These are phyloP conservation scores for Limnephilus rhombicus DNA, from an alignment of 2,888 invertebrate species.

Conservation along the genomic window DNA sequence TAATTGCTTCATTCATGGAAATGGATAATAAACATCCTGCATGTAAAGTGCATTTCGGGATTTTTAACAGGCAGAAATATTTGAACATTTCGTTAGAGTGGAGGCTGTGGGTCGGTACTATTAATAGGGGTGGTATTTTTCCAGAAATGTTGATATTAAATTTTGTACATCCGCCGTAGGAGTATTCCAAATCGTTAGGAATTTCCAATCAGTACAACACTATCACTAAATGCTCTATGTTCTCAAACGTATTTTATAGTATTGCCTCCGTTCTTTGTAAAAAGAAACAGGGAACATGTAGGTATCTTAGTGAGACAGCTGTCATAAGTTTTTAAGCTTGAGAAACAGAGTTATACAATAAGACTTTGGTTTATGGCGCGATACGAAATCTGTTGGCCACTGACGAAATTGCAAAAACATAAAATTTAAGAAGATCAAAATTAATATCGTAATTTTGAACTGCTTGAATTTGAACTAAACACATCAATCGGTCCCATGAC, in stretches of 20 bases:
- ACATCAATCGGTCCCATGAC: too few species aligned
- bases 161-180: neutral
- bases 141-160: conserved; percentile 19
- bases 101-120: neutral
- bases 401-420: too few species aligned
- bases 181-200: neutral
- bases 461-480: too few species aligned
- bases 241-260: neutral
- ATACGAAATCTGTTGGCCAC: too few species aligned
- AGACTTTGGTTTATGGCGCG: too few species aligned
- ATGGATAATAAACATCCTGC: neutral
- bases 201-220: conserved; percentile 17
- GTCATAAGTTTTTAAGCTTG: too few species aligned
- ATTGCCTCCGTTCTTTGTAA: too few species aligned
- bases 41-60: neutral
- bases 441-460: too few species aligned
- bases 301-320: too few species aligned
- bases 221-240: neutral
- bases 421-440: too few species aligned
- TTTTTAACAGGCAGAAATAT: neutral
- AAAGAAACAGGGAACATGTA: too few species aligned
- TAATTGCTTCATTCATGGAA: neutral
- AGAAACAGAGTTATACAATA: too few species aligned
- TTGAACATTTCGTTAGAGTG: neutral
- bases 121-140: conserved; percentile 5